Evolutionary conservation across 2,888 invertebrate species (phyloP).

Genomic region (Phlogophora meticulosa): DNA sequence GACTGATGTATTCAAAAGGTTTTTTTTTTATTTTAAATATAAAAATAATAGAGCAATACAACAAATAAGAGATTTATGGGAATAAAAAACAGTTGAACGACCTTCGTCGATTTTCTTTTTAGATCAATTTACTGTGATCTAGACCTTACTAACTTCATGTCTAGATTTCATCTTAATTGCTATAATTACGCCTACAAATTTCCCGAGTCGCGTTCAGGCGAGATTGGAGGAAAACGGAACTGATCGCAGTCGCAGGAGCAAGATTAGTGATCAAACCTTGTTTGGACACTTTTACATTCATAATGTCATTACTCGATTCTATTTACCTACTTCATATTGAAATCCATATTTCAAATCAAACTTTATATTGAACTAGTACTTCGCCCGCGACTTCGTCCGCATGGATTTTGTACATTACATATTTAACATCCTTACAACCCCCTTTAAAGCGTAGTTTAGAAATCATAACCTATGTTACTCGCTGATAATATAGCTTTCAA

Average conservation of each 20-base stretch:
- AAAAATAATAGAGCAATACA: too few species aligned
- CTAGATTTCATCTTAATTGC: conserved; percentile 52
- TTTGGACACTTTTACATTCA: conserved; percentile 25
- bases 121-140: background rate
- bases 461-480: too few species aligned
- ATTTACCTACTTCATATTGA: background rate
- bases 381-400: too few species aligned
- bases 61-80: too few species aligned
- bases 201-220: conserved; percentile 2
- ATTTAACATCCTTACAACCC: too few species aligned
- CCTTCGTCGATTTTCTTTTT: conserved; percentile 28
- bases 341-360: background rate
- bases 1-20: too few species aligned
- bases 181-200: conserved; percentile 36
- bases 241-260: conserved; percentile 23
- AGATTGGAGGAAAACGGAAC: conserved; percentile 30
- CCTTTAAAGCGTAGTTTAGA: too few species aligned
- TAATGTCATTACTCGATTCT: background rate
- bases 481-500: too few species aligned
- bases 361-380: too few species aligned
- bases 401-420: too few species aligned
- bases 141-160: conserved; percentile 21
- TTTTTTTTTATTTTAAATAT: too few species aligned
- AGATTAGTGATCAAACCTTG: conserved; percentile 20
- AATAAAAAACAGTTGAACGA: conserved; percentile 16